Evolutionary conservation across 37 sponge, comb jelly and placozoan genomes (phyloP).

Genomic region (Bolinopsis microptera): DNA sequence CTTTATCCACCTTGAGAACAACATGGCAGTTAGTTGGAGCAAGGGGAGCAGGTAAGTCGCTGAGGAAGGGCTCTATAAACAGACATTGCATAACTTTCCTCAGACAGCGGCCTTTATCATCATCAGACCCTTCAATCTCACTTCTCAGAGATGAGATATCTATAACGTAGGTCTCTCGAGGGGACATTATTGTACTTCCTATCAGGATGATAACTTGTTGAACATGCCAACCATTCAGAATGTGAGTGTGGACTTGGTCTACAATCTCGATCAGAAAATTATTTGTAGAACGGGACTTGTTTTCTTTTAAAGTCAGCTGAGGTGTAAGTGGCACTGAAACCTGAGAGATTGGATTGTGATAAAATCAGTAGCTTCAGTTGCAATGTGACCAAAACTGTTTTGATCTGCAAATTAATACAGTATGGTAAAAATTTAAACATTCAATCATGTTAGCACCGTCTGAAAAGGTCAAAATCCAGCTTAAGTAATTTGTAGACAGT

Average conservation of each 20-base stretch:
- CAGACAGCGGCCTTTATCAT: background rate
- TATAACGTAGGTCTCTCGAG: background rate
- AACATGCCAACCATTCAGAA: background rate
- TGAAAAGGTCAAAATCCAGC: no score
- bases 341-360: background rate
- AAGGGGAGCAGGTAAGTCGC: background rate
- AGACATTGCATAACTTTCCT: constrained; percentile 1
- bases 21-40: background rate
- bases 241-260: background rate
- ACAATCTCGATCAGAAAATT: background rate
- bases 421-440: no score
- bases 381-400: background rate
- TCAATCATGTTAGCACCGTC: no score
- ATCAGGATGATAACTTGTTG: background rate
- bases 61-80: background rate
- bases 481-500: no score
- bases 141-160: background rate
- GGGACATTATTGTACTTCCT: constrained; percentile 10
- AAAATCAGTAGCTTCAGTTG: background rate
- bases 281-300: background rate
- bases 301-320: background rate
- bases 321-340: constrained; percentile 1
- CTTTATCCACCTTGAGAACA: background rate
- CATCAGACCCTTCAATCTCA: background rate
- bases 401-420: no score